Percentiles rank a stretch among this genome's conserved stretches.
Evolutionary conservation across 2,888 invertebrate genomes (phyloP).

Genomic region (Phania funesta): DNA sequence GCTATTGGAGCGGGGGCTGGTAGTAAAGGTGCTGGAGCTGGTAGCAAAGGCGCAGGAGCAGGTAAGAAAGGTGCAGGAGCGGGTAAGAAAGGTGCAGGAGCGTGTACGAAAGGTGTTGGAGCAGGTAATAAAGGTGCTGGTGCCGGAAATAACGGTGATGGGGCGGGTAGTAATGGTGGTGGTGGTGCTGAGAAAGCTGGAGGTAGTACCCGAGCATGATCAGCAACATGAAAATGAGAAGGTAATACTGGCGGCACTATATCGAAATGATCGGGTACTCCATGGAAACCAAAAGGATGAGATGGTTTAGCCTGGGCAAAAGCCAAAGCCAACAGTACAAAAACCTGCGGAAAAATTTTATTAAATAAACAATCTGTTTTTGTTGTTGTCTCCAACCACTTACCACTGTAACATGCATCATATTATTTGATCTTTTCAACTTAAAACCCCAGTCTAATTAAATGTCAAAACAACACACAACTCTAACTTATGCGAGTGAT

Average conservation of each 20-base stretch:
- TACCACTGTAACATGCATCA: slow-evolving; percentile 74
- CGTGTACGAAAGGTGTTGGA: slow-evolving; percentile 66
- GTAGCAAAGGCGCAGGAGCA: slow-evolving; percentile 56
- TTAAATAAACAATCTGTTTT: background rate
- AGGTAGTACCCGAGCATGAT: slow-evolving; percentile 32
- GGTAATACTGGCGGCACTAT: slow-evolving; percentile 70
- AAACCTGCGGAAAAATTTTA: slow-evolving; percentile 46
- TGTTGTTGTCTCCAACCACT: slow-evolving; percentile 23
- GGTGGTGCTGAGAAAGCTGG: slow-evolving; percentile 56
- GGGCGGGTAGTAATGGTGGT: slow-evolving; percentile 66
- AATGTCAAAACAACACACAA: slow-evolving; percentile 32
- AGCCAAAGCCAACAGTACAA: slow-evolving; percentile 68
- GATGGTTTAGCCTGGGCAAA: slow-evolving; percentile 72
- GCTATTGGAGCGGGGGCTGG: slow-evolving; percentile 33
- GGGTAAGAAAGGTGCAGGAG: slow-evolving; percentile 49
- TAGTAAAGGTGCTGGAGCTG: slow-evolving; percentile 49
- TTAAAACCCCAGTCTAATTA: slow-evolving; percentile 46
- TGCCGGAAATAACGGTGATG: slow-evolving; percentile 3
- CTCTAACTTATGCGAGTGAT: slow-evolving; percentile 64
- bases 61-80: slow-evolving; percentile 41
- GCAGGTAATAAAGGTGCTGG: slow-evolving; percentile 69
- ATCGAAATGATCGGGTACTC: slow-evolving; percentile 71
- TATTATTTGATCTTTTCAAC: slow-evolving; percentile 66
- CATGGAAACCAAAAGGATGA: slow-evolving; percentile 71
- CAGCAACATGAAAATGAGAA: slow-evolving; percentile 61